Evolutionary conservation across 2,113 vertebrate species (phyloP), one percentile per base, ranked within the genome.

Genomic region (Gymnobelideus leadbeateri): DNA sequence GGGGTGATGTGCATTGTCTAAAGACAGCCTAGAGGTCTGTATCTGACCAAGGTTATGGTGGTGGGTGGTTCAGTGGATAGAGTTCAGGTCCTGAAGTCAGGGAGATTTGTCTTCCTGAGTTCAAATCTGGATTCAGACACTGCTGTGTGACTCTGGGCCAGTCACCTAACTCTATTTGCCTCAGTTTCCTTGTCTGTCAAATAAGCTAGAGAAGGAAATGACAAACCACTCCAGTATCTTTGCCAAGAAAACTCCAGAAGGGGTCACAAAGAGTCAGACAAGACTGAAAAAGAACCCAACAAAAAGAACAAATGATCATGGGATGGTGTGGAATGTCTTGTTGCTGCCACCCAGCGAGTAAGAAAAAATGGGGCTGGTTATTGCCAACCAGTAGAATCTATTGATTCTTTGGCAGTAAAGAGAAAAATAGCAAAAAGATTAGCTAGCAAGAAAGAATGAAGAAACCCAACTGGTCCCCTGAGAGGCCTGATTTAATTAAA

Each of bases 401-500:
- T 84, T 84, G 68, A 84, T 84, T 84, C 68, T 43, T 43, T 84
- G 68, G 68, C 68, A 84, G 68, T 23, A 43, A 84, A 84, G 19
- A 84, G 68, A 43, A 84, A 84, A 84, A 84, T 84, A 43, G n/a
- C 68, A 84, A 84, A 23, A 23, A 68, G 77, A 94, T 37, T 92
- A 46, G 52, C 31, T 92, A 61, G 24, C 57, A 93, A 95, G 37
- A 55, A 47, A 94, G 94, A 95, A 92, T 89, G 24, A 90, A 90
- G 68, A 84, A 84, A 84, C n/a, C 37, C 23, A 23, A 84, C 19
- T 23, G 68, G n/a, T 84, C 68, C 68, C 68, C 16, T 8, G 68
- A 84, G 68, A 84, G 68, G 68, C 16, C 68, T 8, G 68, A 84
- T 84, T 84, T 84, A 84, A 23, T 43, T 43, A 84, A 84, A 84